Evolutionary conservation across 2,797 vertebrate genomes (phyloP).

Genomic region (Setipinna tenuifilis): DNA sequence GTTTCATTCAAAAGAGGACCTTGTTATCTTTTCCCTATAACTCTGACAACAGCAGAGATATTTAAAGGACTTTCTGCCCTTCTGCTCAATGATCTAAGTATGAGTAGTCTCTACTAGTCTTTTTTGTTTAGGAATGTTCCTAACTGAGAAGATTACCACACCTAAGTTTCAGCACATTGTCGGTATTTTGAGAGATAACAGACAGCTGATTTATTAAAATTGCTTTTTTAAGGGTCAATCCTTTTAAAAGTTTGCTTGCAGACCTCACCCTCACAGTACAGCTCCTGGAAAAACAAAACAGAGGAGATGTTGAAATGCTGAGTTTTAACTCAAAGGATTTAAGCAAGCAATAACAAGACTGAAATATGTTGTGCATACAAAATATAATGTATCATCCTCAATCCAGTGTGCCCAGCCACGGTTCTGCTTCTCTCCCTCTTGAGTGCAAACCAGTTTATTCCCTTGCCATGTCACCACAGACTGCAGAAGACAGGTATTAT

Average conservation of each 20-base stretch:
- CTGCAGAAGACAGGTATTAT: conserved; percentile 60
- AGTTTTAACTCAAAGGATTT: background rate
- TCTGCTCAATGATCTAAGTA: too few species aligned
- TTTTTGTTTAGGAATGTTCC: too few species aligned
- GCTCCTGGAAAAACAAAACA: conserved; percentile 70
- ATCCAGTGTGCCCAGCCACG: conserved; percentile 90
- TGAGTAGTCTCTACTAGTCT: too few species aligned
- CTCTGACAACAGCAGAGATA: too few species aligned
- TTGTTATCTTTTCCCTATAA: too few species aligned
- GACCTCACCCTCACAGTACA: conserved; percentile 85
- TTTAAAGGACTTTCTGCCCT: too few species aligned
- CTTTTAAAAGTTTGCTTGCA: conserved; percentile 86
- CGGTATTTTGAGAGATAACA: background rate
- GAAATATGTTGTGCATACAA: conserved; percentile 71
- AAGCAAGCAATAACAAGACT: conserved; percentile 2
- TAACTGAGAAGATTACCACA: too few species aligned
- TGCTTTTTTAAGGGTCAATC: conserved; percentile 52
- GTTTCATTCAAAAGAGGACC: too few species aligned
- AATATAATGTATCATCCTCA: conserved; percentile 83
- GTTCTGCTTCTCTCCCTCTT: conserved; percentile 87
- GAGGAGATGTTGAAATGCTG: conserved; percentile 12
- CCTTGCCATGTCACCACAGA: conserved; percentile 84
- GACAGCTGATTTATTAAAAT: background rate
- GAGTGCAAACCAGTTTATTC: conserved; percentile 82
- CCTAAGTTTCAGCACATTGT: too few species aligned